These are phyloP conservation scores for Karalla daura DNA, from an alignment of 2,797 vertebrate species.

Conservation along the genomic window DNA sequence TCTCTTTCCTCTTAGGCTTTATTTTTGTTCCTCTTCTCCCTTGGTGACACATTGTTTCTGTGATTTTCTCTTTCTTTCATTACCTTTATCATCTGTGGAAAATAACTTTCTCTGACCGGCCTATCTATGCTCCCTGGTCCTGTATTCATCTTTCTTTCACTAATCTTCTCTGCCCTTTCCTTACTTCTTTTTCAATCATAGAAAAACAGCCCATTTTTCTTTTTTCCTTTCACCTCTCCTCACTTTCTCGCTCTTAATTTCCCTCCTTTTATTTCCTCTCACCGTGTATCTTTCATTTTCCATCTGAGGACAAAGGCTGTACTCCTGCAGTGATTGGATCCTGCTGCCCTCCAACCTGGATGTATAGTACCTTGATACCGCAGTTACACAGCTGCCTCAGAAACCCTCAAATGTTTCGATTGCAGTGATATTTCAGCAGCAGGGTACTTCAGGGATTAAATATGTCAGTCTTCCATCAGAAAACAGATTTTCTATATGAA, in stretches of 20 bases:
- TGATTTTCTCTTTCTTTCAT: neutral
- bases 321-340: constrained; percentile 22
- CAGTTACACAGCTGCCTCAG: neutral
- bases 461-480: neutral
- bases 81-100: neutral
- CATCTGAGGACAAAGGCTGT: neutral
- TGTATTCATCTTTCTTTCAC: neutral
- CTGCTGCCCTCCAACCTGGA: constrained; percentile 7
- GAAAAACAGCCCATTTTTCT: neutral
- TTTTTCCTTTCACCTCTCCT: neutral
- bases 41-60: neutral
- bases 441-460: neutral
- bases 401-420: neutral
- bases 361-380: neutral
- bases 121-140: neutral
- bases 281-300: neutral
- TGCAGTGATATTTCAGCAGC: too few relatives aligned
- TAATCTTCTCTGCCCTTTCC: neutral
- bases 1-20: neutral
- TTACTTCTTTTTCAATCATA: constrained; percentile 19
- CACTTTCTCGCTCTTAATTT: neutral
- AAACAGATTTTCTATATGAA: neutral
- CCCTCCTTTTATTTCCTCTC: neutral
- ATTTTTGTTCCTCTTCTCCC: neutral
- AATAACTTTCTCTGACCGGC: neutral